A percentile compares a stretch with the other conserved stretches of the same genome.
phyloP scores from a whole-genome alignment of 1,140 invertebrate species.

The Chymomyza costata region DNA sequence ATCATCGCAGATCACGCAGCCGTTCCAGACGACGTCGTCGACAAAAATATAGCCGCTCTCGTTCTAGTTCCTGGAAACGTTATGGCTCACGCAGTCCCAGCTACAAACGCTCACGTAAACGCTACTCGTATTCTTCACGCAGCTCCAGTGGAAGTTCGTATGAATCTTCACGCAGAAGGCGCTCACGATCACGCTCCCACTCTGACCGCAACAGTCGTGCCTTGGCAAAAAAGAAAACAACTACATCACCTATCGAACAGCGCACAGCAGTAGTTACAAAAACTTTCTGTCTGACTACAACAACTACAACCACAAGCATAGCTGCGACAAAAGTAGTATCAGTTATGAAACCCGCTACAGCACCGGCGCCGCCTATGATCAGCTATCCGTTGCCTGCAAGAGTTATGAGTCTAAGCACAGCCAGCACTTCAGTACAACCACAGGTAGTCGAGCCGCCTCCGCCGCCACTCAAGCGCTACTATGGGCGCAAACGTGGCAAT shows the following conservation, averaged over 20 bases:
- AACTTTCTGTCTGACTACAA: constrained; percentile 36
- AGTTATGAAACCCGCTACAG: neutral
- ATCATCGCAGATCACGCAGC: constrained; percentile 56
- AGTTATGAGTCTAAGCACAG: constrained; percentile 21
- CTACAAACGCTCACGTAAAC: constrained; percentile 72
- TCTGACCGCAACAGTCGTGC: constrained; percentile 29
- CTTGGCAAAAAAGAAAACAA: constrained; percentile 5
- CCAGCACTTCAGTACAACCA: constrained; percentile 15
- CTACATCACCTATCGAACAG: neutral
- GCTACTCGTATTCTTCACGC: constrained; percentile 69
- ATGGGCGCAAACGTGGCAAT: constrained; percentile 80
- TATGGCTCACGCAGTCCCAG: constrained; percentile 51
- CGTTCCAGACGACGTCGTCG: constrained; percentile 57
- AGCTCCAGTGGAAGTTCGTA: constrained; percentile 64
- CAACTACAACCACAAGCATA: constrained; percentile 46
- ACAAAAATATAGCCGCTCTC: constrained; percentile 69
- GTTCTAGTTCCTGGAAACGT: constrained; percentile 63
- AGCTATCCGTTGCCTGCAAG: constrained; percentile 52
- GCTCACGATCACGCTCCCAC: constrained; percentile 41
- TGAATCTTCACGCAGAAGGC: constrained; percentile 46
- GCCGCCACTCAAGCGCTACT: constrained; percentile 78
- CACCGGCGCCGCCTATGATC: constrained; percentile 44
- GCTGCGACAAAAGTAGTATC: neutral
- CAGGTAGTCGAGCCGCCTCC: constrained; percentile 64
- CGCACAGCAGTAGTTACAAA: neutral